A percentile compares a stretch with the other conserved stretches of the same genome.
These are phyloP conservation scores for Ricordea florida DNA, from an alignment of 92 coral and sea anemone genomes.

Conservation along the genomic window DNA sequence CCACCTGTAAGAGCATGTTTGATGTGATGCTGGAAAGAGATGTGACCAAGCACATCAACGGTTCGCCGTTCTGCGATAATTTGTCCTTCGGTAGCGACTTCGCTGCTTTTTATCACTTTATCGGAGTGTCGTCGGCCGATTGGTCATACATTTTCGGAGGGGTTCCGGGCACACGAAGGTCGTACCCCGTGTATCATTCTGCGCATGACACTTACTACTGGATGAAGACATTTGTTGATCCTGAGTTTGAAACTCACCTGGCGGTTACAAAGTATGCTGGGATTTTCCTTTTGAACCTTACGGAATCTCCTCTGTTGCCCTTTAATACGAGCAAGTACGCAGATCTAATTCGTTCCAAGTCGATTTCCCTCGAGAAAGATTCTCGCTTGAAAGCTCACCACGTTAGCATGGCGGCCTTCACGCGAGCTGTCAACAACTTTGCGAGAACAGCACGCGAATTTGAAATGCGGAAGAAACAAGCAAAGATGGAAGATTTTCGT, in stretches of 20 bases:
- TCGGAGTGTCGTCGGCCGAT: conserved; percentile 84
- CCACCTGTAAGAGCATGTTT: conserved; percentile 62
- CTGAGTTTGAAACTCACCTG: conserved; percentile 85
- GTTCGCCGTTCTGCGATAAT: conserved; percentile 54
- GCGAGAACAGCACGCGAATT: conserved; percentile 44
- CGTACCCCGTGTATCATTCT: conserved; percentile 92
- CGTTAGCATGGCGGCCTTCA: conserved; percentile 45
- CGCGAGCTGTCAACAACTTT: conserved; percentile 58
- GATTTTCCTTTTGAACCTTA: conserved; percentile 62
- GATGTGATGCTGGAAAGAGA: conserved; percentile 90
- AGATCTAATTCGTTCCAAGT: conserved; percentile 18
- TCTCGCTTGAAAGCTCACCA: conserved; percentile 21
- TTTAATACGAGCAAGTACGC: conserved; percentile 71
- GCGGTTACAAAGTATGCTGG: conserved; percentile 79
- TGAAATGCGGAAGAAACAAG: conserved; percentile 34
- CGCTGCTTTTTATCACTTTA: conserved; percentile 80
- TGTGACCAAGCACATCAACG: conserved; percentile 35
- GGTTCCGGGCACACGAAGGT: conserved; percentile 51
- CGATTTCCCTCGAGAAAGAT: not conserved
- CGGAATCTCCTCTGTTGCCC: conserved; percentile 72
- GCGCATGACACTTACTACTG: conserved; percentile 77
- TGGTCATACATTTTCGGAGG: conserved; percentile 91
- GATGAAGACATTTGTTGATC: conserved; percentile 86
- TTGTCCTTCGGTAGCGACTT: conserved; percentile 89
- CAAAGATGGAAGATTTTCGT: conserved; percentile 33